phyloP scores from a whole-genome alignment of 1,140 invertebrate species.

The Cotesia vestalis region DNA sequence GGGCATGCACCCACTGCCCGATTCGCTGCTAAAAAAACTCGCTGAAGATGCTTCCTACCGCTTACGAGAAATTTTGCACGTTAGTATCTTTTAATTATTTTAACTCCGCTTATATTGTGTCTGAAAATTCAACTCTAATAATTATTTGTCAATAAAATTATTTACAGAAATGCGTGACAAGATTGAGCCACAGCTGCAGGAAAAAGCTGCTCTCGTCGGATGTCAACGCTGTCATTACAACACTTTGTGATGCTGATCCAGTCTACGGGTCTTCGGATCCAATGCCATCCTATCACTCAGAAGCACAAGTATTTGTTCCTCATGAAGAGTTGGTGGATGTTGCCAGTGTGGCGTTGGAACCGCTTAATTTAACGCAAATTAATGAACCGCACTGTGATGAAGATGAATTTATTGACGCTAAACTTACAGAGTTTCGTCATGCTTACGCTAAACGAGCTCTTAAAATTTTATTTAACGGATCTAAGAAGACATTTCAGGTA shows the following conservation, averaged over 20 bases:
- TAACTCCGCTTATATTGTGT: not conserved
- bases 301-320: constrained; percentile 61
- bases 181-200: constrained; percentile 60
- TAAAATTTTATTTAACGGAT: constrained; percentile 63
- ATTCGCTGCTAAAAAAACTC: constrained; percentile 55
- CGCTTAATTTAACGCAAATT: constrained; percentile 53
- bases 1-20: constrained; percentile 59
- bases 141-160: not conserved
- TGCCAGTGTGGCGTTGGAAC: constrained; percentile 51
- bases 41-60: constrained; percentile 64
- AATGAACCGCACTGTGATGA: constrained; percentile 59
- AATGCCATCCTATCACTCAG: constrained; percentile 58
- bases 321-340: constrained; percentile 58
- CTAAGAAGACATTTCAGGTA: constrained; percentile 64
- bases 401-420: constrained; percentile 57
- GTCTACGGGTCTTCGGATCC: constrained; percentile 57
- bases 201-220: constrained; percentile 56
- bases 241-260: constrained; percentile 60
- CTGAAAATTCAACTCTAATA: not conserved
- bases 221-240: constrained; percentile 61
- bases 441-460: constrained; percentile 62
- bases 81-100: constrained; percentile 36
- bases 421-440: constrained; percentile 56
- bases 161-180: constrained; percentile 60
- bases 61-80: constrained; percentile 61